Percentiles rank a stretch among this genome's conserved stretches.
These are phyloP conservation scores for Apotomis betuletana DNA, from an alignment of 2,888 invertebrate genomes.

Conservation along the genomic window DNA sequence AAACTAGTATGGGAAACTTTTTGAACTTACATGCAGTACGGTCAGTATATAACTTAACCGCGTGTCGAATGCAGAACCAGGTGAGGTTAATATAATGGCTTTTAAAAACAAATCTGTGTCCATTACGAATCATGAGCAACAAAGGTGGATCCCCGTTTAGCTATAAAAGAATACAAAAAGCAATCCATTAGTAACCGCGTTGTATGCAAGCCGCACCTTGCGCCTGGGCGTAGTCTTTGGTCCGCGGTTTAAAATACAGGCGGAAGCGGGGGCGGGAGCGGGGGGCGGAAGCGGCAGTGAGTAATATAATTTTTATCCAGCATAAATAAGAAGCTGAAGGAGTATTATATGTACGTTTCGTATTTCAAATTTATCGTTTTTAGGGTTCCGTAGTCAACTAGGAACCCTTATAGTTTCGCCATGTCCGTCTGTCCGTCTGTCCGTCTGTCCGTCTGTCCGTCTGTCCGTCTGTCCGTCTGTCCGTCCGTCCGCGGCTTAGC, in stretches of 20 bases:
- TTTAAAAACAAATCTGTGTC: constrained; percentile 22
- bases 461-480: too few species aligned
- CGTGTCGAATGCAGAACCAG: neutral
- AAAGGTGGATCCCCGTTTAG: constrained; percentile 33
- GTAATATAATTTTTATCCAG: neutral
- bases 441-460: too few species aligned
- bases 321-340: too few species aligned
- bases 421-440: too few species aligned
- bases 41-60: neutral
- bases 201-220: constrained; percentile 63
- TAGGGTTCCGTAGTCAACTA: too few species aligned
- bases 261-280: neutral
- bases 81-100: constrained; percentile 9
- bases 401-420: too few species aligned
- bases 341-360: too few species aligned
- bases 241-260: constrained; percentile 40
- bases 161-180: constrained; percentile 59
- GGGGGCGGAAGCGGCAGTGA: constrained; percentile 2
- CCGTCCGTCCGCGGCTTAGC: too few species aligned
- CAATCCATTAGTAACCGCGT: constrained; percentile 69
- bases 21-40: too few species aligned
- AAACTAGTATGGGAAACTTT: too few species aligned
- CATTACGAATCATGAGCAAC: constrained; percentile 22
- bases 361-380: too few species aligned
- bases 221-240: constrained; percentile 64